These are phyloP conservation scores for Holacanthus passer DNA, from an alignment of 2,113 vertebrate genomes.

Conservation along the genomic window DNA sequence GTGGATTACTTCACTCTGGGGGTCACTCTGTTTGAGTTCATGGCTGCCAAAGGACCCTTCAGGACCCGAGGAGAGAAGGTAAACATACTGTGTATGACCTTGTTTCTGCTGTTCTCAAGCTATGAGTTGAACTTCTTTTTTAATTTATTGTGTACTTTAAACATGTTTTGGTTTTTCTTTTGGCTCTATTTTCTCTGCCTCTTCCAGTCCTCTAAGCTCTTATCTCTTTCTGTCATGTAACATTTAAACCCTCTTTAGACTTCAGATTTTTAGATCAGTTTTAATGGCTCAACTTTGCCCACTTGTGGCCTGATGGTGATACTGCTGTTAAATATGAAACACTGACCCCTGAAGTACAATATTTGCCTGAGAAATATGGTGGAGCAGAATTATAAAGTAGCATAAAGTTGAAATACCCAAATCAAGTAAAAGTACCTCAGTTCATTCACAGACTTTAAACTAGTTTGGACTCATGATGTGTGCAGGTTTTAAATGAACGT, in stretches of 20 bases:
- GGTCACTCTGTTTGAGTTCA: constrained; percentile 89
- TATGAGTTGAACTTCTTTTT: not conserved
- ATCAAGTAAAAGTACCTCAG: no score
- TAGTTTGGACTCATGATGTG: not conserved
- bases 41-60: constrained; percentile 89
- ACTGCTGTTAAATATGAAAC: constrained; percentile 10
- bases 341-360: not conserved
- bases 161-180: not conserved
- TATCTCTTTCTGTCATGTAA: not conserved
- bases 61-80: constrained; percentile 89
- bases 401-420: not conserved
- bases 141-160: not conserved
- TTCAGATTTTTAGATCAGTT: not conserved
- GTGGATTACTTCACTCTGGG: constrained; percentile 91
- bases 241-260: not conserved
- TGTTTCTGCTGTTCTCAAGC: not conserved
- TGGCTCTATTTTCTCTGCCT: not conserved
- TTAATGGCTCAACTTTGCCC: constrained; percentile 21
- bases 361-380: no score
- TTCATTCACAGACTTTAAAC: not conserved
- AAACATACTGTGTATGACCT: not conserved
- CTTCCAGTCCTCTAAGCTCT: not conserved
- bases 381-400: not conserved
- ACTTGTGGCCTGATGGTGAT: constrained; percentile 38
- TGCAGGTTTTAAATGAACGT: not conserved